Percentiles rank a stretch among this genome's conserved stretches.
These are phyloP conservation scores for Chaenogobius annularis DNA, from an alignment of 2,113 vertebrate species.

Conservation along the genomic window DNA sequence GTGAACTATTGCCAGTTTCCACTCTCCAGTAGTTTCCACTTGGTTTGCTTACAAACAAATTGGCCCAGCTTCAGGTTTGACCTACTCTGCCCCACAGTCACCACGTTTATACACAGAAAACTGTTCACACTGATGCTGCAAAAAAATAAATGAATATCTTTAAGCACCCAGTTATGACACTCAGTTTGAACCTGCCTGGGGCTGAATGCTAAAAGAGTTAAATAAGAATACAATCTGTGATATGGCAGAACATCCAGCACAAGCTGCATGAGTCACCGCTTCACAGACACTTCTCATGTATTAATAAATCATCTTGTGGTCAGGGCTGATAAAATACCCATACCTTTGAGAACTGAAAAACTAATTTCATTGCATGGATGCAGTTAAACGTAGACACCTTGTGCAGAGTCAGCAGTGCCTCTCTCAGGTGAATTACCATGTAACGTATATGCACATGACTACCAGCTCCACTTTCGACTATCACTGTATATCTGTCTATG, in stretches of 20 bases:
- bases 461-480: background rate
- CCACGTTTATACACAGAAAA: background rate
- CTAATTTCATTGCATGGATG: background rate
- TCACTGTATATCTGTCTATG: background rate
- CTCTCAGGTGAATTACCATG: background rate
- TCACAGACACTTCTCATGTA: conserved; percentile 14
- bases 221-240: background rate
- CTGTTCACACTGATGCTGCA: background rate
- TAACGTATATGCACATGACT: background rate
- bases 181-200: background rate
- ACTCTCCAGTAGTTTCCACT: conserved; percentile 4
- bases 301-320: conserved; percentile 4
- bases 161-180: background rate
- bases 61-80: conserved; percentile 7
- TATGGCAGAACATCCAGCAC: conserved; percentile 12
- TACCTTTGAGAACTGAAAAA: conserved; percentile 1
- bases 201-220: background rate
- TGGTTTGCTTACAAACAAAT: conserved; percentile 35
- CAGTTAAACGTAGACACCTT: background rate
- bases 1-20: background rate
- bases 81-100: background rate
- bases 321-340: conserved; percentile 3
- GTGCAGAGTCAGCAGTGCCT: background rate
- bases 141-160: background rate
- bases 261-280: conserved; percentile 19